Evolutionary conservation across 2,113 vertebrate genomes (phyloP), one percentile per base, ranked within the genome.

Genomic region (Otocyon megalotis): DNA sequence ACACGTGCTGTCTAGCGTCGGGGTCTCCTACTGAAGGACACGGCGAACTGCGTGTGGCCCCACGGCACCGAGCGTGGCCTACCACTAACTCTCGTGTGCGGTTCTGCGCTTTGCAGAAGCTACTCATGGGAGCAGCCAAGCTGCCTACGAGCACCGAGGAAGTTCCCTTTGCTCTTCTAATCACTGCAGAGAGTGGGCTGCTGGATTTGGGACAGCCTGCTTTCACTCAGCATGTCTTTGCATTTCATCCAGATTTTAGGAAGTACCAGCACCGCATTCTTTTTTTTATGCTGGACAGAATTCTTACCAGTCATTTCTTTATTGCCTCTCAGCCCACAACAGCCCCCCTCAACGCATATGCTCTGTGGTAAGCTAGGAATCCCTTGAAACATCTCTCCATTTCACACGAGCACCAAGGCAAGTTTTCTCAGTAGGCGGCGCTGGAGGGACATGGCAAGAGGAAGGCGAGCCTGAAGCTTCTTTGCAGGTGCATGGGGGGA

Each of bases 371-470:
- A 12, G 43, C 26, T 20, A 13, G 22, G 43, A 6, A 11, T 22
- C 4, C 13, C 8, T 22, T 24, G 12, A 26, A 6, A 11, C 3
- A 6, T 20, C 3, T 37, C 15, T 54, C 56, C 43, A 0, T 9
- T 32, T 14, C 13, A 19, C 8, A 0, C 0, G 30, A 60, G 24
- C 19, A 1, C 79, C 0, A 0, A 0, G 12, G 12, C 2, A 1
- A 1, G 11, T 10, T 17, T 54, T 43, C 28, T 11, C n/a, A 26
- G 65, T 19, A 81, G 63, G 80, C 28, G 19, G 24, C 1, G 6
- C 80, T 7, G 50, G 30, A 24, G 15, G 35, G 30, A 35, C 4
- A 5, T 0, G 1, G 8, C n/a, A 7, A 32, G 26, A 19, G 30
- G 16, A 62, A 50, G 37, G 5, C 3, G 2, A 2, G 9, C 2